Evolutionary conservation across 2,797 vertebrate genomes (phyloP).

Genomic region (Tenualosa thibaudeaui): DNA sequence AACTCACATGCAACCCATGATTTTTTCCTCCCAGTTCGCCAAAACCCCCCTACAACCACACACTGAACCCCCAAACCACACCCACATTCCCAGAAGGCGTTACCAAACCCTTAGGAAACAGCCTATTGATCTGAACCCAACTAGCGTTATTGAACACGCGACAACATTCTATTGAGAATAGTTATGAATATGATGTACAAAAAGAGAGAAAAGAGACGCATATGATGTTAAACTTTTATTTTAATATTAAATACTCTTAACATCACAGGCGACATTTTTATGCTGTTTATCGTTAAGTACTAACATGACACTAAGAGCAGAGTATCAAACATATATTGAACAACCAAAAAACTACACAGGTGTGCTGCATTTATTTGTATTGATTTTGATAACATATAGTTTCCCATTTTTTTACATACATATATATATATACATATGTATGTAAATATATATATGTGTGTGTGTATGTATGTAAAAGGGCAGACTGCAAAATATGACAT

Average conservation of each 20-base stretch:
- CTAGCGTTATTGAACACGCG: too few relatives aligned
- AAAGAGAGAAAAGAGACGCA: background rate
- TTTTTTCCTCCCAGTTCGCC: too few relatives aligned
- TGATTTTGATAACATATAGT: background rate
- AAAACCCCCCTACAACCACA: too few relatives aligned
- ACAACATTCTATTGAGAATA: too few relatives aligned
- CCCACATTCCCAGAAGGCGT: too few relatives aligned
- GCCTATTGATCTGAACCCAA: too few relatives aligned
- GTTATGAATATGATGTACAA: too few relatives aligned
- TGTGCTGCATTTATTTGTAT: background rate
- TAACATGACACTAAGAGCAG: background rate
- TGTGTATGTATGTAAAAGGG: background rate
- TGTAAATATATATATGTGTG: background rate
- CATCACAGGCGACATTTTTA: slow-evolving; percentile 25
- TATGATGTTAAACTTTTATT: slow-evolving; percentile 33
- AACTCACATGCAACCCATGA: too few relatives aligned
- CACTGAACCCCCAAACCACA: too few relatives aligned
- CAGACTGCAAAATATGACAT: background rate
- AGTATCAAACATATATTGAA: slow-evolving; percentile 19
- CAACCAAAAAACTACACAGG: background rate
- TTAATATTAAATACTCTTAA: slow-evolving; percentile 38
- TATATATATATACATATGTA: too few relatives aligned
- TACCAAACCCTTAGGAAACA: too few relatives aligned
- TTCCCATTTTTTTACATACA: background rate
- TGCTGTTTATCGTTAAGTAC: slow-evolving; percentile 19